Base-by-base conservation (phyloP, 2,113 vertebrate species). In the Ascaphus truei region DNA sequence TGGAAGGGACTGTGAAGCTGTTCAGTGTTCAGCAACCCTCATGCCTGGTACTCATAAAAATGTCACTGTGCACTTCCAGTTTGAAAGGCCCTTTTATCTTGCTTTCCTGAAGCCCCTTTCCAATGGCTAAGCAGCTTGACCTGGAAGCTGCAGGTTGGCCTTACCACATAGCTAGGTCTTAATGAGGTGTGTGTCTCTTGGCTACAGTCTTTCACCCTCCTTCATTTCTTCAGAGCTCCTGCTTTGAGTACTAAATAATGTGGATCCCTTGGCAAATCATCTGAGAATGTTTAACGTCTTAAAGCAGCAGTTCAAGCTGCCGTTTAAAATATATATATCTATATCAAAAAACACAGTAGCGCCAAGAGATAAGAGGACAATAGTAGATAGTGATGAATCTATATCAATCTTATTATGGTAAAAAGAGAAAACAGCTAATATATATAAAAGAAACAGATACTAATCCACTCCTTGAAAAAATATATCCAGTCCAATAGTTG, bases 51-150 rank as follows among this genome's bases (percentile, higher is more conserved):
- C 79, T 85, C 66, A 26, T 88, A 85, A 90, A 90, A 88, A 81
- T 80, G 80, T 84, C 82, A 80, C 84, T 51, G 16, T 74, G 79
- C 58, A 23, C 83, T 79, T 85, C 66, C 77, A 73, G 81, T 78
- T 83, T 84, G 80, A 89, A 88, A 87, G 81, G 76, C 65, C 80
- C 85, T 84, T 85, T 88, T 85, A 89, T 89, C 82, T 76, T 67
- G 74, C 80, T 68, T 83, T 75, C 75, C 73, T 18, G 12, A 77
- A 82, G 74, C 61, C 76, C 72, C 73, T 71, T 69, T 84, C 64
- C 84, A 78, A 53, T 4, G 76, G 75, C 64, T 51, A 63, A 25
- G 18, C 29, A 50, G 58, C 78, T 52, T 66, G 79, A 77, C 74
- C 77, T 27, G 11, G 78, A 77, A 72, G 74, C 74, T 73, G 64